These are phyloP conservation scores for Benitochromis conjunctus DNA, from an alignment of 2,113 vertebrate genomes.

Conservation along the genomic window DNA sequence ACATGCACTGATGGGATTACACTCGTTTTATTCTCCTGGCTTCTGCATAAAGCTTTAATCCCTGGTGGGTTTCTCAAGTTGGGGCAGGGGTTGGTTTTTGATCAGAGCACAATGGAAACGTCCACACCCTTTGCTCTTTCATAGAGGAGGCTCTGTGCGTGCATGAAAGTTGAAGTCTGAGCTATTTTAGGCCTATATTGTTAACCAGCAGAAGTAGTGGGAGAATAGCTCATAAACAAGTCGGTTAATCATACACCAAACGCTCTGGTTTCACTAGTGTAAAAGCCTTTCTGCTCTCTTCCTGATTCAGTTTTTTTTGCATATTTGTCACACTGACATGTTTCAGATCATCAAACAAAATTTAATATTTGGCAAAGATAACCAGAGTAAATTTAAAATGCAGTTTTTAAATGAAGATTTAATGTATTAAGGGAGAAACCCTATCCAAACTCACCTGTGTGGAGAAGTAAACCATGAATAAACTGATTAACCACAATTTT, in stretches of 20 bases:
- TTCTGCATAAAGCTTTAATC: not conserved
- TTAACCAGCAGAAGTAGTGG: not conserved
- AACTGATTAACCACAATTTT: not conserved
- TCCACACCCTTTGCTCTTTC: constrained; percentile 36
- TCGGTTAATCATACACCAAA: not conserved
- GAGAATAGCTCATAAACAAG: not conserved
- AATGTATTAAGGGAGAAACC: not conserved
- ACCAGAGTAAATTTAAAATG: not conserved
- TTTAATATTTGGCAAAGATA: not conserved
- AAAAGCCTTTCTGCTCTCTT: not conserved
- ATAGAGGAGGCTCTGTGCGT: not conserved
- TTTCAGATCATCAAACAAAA: not conserved
- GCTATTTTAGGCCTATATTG: not conserved
- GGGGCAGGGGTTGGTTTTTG: not conserved
- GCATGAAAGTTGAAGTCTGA: not conserved
- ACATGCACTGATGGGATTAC: not conserved
- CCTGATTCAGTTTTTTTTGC: not conserved
- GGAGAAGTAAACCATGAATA: not conserved
- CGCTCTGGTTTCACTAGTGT: not conserved
- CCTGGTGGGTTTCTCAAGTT: not conserved
- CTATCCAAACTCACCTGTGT: not conserved
- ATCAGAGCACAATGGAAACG: not conserved
- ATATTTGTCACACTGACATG: not conserved
- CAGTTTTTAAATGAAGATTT: not conserved
- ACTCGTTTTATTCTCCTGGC: not conserved